Percentiles rank a stretch among this genome's conserved stretches.
These are phyloP conservation scores for Drosophila miranda DNA, from an alignment of 1,140 invertebrate genomes.

Conservation along the genomic window DNA sequence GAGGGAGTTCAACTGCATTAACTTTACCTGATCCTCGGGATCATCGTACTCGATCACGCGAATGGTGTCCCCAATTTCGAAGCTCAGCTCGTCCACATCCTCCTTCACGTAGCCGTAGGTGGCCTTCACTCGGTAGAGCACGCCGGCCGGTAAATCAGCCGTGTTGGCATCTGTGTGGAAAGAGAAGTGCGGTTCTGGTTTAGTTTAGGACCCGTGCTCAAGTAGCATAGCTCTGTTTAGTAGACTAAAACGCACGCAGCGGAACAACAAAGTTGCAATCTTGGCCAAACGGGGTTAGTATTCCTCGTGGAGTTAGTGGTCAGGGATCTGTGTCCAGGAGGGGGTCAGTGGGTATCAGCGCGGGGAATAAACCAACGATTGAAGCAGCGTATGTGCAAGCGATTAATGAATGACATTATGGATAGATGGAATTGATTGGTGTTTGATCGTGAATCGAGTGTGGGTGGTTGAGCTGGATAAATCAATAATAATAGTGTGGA, in stretches of 20 bases:
- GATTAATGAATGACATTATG: constrained; percentile 20
- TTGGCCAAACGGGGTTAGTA: constrained; percentile 40
- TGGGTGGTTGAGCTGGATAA: too few relatives aligned
- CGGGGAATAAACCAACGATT: constrained; percentile 12
- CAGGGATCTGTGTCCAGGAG: neutral
- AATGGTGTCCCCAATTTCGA: constrained; percentile 97
- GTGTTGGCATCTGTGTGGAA: constrained; percentile 90
- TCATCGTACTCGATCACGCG: constrained; percentile 97
- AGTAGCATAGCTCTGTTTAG: constrained; percentile 33
- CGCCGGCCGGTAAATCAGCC: constrained; percentile 92
- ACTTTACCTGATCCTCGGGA: constrained; percentile 95
- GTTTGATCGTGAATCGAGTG: constrained; percentile 5
- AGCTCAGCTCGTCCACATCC: constrained; percentile 97
- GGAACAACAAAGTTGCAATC: constrained; percentile 23
- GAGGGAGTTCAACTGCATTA: constrained; percentile 17
- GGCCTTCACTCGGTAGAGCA: constrained; percentile 95
- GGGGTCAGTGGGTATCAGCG: neutral
- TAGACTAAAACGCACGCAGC: constrained; percentile 48
- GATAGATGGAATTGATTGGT: neutral
- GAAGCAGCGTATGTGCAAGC: constrained; percentile 71
- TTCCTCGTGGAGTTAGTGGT: constrained; percentile 26
- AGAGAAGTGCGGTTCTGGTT: constrained; percentile 1
- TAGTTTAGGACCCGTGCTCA: constrained; percentile 5
- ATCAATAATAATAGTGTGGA: too few relatives aligned
- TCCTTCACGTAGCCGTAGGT: constrained; percentile 98